Percentiles rank a stretch among this genome's conserved stretches.
phyloP scores from a whole-genome alignment of 2,113 vertebrate species.

The Phalacrocorax aristotelis region DNA sequence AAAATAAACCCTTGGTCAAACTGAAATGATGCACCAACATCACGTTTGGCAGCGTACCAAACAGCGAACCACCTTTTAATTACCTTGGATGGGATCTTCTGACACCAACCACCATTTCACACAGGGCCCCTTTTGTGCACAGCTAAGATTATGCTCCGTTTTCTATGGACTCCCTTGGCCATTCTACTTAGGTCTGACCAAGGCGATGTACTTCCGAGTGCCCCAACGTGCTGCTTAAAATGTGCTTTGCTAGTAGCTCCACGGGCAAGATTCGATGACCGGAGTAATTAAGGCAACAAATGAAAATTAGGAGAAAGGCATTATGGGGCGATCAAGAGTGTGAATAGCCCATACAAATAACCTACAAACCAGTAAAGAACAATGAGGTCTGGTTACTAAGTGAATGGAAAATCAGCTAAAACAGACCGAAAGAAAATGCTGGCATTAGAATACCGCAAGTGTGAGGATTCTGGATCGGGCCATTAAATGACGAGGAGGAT shows the following conservation, averaged over 20 bases:
- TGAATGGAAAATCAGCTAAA: not conserved
- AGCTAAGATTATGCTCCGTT: not conserved
- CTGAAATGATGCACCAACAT: not conserved
- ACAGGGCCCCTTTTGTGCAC: rapidly evolving
- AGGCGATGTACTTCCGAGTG: not conserved
- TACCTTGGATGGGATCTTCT: not conserved
- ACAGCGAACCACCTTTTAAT: not conserved
- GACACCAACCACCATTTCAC: not conserved
- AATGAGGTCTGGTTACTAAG: not conserved
- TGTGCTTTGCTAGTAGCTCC: not conserved
- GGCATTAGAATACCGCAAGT: not conserved
- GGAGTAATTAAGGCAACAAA: not conserved
- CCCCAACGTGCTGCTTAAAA: not conserved
- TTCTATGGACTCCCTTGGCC: not conserved
- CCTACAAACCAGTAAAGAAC: not conserved
- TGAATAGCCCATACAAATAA: not conserved
- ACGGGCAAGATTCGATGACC: not conserved
- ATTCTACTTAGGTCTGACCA: not conserved
- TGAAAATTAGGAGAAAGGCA: not conserved
- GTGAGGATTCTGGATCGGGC: not conserved
- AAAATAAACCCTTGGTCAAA: not conserved
- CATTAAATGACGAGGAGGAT: not conserved
- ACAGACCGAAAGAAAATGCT: not conserved
- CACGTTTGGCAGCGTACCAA: not conserved
- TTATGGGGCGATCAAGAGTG: not conserved